Evolutionary conservation across 2,888 invertebrate species (phyloP), one percentile per base, ranked within the genome.

Genomic region (Drosophila austrosaltans): DNA sequence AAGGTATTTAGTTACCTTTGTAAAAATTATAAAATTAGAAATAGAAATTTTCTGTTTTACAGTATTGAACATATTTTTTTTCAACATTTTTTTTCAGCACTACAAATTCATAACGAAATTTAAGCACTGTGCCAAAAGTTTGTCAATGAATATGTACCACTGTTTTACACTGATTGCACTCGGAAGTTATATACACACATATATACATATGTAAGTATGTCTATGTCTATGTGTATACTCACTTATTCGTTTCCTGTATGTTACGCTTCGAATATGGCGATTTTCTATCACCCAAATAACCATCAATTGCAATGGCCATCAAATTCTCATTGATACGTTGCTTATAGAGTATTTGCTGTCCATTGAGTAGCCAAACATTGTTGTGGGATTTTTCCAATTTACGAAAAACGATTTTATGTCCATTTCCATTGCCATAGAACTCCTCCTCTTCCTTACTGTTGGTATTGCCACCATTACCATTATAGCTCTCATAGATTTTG

Each of bases 401-500:
- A 70, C 91, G 92, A 78, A 92, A 92, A 82, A 91, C 90, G 64
- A 92, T 91, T 88, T 91, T 89, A 92, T 93, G 91, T 91, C 93
- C 87, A 91, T 93, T 91, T 73, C 91, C 89, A 89, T 93, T 89
- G 87, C 93, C 82, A 93, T 93, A 83, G 16, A 87, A 77, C 92
- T 94, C 90, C 90, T 93, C 90, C 89, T 93, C 90, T 82, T 92
- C 85, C 93, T 91, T 87, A 75, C 91, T 90, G 67, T 84, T 90
- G 4, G 12, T 12, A 12, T 39, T 39, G 48, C 48, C 48, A 92
- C 91, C 89, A 89, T 93, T 89, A 87, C 60, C 71, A 25, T 68
- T 89, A 75, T 92, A 91, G 72, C 90, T 90, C 83, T 94, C 93
- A 72, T 94, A 92, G 77, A 93, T 92, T 77, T 93, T 92, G 12